Conservation (phyloP, 2,113 vertebrate genomes). For the Heptranchias perlo region DNA sequence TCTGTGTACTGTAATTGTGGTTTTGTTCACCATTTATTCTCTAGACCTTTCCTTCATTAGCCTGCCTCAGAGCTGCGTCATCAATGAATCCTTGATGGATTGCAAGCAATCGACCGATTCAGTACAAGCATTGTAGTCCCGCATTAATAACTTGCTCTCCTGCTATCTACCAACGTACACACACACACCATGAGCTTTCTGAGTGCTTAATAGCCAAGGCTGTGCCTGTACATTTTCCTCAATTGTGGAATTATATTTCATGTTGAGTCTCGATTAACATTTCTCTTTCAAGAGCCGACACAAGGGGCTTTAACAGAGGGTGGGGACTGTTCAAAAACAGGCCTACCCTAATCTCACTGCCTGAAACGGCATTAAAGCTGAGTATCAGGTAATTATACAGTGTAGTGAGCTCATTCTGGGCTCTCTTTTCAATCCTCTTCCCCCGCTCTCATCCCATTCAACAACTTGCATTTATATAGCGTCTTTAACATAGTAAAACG, state of each 20-base stretch:
- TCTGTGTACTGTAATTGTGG: not conserved
- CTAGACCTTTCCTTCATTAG: not conserved
- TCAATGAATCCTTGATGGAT: not conserved
- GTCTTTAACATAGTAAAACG: no score
- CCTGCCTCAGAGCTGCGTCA: not conserved
- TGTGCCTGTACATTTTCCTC: not conserved
- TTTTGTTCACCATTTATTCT: not conserved
- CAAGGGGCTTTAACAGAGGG: not conserved
- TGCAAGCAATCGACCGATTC: not conserved
- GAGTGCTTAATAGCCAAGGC: not conserved
- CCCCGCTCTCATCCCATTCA: not conserved
- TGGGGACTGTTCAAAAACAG: not conserved
- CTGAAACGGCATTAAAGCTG: not conserved
- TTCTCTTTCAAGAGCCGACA: not conserved
- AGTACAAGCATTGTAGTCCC: not conserved
- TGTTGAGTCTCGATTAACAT: not conserved
- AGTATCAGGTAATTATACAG: not conserved
- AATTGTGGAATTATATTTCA: not conserved
- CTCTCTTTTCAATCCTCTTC: not conserved
- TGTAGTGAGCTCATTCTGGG: not conserved
- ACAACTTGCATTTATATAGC: not conserved
- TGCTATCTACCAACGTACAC: not conserved
- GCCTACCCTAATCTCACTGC: not conserved
- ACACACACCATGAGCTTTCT: not conserved
- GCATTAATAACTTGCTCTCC: not conserved